Base-by-base conservation (phyloP, 2,797 vertebrate genomes). In the Cryptoblepharus egeriae region DNA sequence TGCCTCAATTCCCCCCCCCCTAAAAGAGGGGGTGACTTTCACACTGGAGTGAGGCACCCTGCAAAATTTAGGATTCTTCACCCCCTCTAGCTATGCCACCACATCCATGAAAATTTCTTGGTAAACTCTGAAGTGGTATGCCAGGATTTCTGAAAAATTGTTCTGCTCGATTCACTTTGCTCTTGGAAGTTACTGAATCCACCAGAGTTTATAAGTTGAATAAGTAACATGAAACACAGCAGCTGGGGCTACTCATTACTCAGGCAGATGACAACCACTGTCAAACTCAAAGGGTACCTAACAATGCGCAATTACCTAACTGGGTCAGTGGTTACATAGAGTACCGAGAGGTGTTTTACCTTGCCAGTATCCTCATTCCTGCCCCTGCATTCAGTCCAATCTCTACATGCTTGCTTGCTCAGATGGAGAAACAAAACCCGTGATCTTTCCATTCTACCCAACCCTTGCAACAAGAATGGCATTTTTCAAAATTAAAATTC, bases 161-260 rank as follows among this genome's bases (percentile, higher is more conserved):
- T 86, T 91, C 89, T 86, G 76, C 75, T 81, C 88, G 86, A 92
- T 89, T 93, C 87, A 91, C 81, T 88, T 83, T 87, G 52, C 0
- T 2, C 68, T 83, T 0, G 0, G 77, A 83, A 91, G 83, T 85
- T 89, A 87, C 57, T 91, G 89, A 89, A 92, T 90, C 92, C 80
- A 84, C 89, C 89, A 86, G 87, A 91, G 81, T 90, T 90, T 87
- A 88, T 26, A n/a, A n/a, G 2, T 82, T 92, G 89, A 92, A 90
- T 85, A 88, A 92, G 90, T 91, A 90, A 90, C 88, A 75, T 73
- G 7, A 88, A 90, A 82, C 70, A 72, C 84, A 89, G 88, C 91
- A 94, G 89, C 90, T 95, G 92, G 75, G 85, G 73, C 88, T 88
- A 74, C 83, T 91, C 90, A 84, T 87, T 86, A 81, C 78, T 88